Evolutionary conservation across 2,888 invertebrate species (phyloP).

Genomic region (Agrenia bidenticulata): DNA sequence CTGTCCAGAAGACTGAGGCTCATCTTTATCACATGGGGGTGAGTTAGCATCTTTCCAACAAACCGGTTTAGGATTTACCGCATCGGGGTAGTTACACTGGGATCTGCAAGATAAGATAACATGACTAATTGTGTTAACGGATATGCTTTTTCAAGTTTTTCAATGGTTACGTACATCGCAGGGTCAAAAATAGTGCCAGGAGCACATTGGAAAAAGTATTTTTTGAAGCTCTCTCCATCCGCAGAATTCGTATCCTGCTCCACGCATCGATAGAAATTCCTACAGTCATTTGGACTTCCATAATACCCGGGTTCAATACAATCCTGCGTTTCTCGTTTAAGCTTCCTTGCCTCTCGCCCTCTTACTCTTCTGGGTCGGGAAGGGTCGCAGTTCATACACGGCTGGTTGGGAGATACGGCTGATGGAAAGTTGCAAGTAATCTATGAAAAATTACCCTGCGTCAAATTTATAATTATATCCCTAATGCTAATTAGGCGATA

Average conservation of each 20-base stretch:
- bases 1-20: background rate
- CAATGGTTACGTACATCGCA: constrained; percentile 14
- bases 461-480: background rate
- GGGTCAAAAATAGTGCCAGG: constrained; percentile 44
- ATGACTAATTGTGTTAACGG: too few species aligned
- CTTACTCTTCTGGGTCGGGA: constrained; percentile 8
- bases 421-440: constrained; percentile 33
- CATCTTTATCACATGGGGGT: constrained; percentile 31
- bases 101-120: constrained; percentile 10
- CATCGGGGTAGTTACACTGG: constrained; percentile 35
- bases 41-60: constrained; percentile 24
- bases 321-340: constrained; percentile 12
- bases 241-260: constrained; percentile 19
- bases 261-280: constrained; percentile 41
- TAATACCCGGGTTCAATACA: constrained; percentile 23
- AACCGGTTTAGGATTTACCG: constrained; percentile 37
- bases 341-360: constrained; percentile 8
- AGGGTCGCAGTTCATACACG: constrained; percentile 17
- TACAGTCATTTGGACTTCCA: constrained; percentile 34
- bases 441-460: background rate
- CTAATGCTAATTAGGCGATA: too few species aligned
- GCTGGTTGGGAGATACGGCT: constrained; percentile 22
- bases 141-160: background rate
- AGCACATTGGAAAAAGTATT: constrained; percentile 38
- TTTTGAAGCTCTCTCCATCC: constrained; percentile 27